Evolutionary conservation across 1,140 invertebrate species (phyloP), one percentile per base, ranked within the genome.

Genomic region (Euwallacea similis): DNA sequence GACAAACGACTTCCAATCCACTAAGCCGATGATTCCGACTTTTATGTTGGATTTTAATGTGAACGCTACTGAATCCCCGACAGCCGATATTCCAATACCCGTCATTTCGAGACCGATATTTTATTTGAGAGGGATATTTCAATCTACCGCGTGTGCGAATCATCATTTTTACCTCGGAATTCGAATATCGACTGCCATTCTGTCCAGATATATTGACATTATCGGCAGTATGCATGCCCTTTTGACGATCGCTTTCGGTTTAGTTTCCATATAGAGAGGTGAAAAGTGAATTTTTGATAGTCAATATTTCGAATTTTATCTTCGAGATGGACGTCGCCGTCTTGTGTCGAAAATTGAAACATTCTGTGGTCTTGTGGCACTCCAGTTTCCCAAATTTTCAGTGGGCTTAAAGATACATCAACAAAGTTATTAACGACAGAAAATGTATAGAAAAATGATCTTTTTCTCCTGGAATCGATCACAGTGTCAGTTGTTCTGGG

Each of bases 161-260:
- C 33, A 55, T 54, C 47, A 66, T 66, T 66, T 66, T 55, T 66
- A 43, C 63, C 21, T 66, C 42, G 33, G 46, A 66, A 63, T 63
- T 63, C 61, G 41, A 66, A 66, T 66, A 66, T 66, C 50, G 53
- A 15, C 63, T 66, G 61, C 63, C 63, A 66, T 55, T 66, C 47
- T 54, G 50, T 15, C 50, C 63, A 66, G 47, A 66, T 55, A 54
- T 54, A 66, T 66, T n/a, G 50, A 33, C 47, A 66, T 66, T 66
- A 66, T 66, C 50, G 53, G 47, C 15, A 15, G 50, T 55, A 16
- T 54, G 63, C 63, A 66, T 42, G 47, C 63, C 47, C 15, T 66
- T 66, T 66, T 66, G 63, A 63, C 50, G 46, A 15, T 21, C 54
- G 16, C 9, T 21, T 66, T 66, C 44, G 43, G 47, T 63, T 21